Conservation (phyloP, 2,888 invertebrate species). For the Dascillus cervinus region DNA sequence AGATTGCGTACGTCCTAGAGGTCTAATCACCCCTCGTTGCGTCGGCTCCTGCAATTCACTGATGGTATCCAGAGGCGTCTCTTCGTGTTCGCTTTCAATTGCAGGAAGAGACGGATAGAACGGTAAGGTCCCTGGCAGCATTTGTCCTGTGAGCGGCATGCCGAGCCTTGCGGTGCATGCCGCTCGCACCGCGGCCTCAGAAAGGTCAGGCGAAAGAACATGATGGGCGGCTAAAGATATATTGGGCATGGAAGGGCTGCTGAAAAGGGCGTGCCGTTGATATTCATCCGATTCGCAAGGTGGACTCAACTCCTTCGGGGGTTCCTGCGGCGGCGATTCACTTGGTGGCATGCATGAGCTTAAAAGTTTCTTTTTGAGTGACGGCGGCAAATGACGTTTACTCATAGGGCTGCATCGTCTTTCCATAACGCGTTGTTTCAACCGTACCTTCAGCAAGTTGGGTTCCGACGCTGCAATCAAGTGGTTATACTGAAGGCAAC, state of each 20-base stretch:
- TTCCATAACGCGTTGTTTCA: slow-evolving; percentile 93
- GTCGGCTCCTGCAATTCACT: slow-evolving; percentile 40
- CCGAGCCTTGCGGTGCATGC: slow-evolving; percentile 61
- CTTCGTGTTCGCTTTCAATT: slow-evolving; percentile 51
- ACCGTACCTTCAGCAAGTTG: slow-evolving; percentile 87
- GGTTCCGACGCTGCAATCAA: slow-evolving; percentile 80
- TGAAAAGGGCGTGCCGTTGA: slow-evolving; percentile 64
- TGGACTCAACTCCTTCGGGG: slow-evolving; percentile 50
- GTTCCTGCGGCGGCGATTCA: slow-evolving; percentile 52
- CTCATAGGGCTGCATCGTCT: slow-evolving; percentile 88
- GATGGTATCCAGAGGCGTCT: slow-evolving; percentile 41
- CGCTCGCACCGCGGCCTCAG: slow-evolving; percentile 72
- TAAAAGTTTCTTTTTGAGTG: slow-evolving; percentile 63
- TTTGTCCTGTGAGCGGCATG: slow-evolving; percentile 56
- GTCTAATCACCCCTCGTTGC: slow-evolving; percentile 47
- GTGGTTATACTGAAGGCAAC: neutral
- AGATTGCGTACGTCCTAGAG: slow-evolving; percentile 88
- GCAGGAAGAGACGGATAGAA: slow-evolving; percentile 63
- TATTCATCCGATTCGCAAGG: slow-evolving; percentile 60
- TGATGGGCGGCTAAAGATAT: slow-evolving; percentile 68
- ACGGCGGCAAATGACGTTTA: slow-evolving; percentile 71
- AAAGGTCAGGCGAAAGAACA: slow-evolving; percentile 46
- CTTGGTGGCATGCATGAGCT: slow-evolving; percentile 51
- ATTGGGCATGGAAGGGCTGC: slow-evolving; percentile 94
- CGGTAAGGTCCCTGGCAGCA: slow-evolving; percentile 59